Evolutionary conservation across 2,888 invertebrate genomes (phyloP), one percentile per base, ranked within the genome.

Genomic region (Drosophila mimetica): DNA sequence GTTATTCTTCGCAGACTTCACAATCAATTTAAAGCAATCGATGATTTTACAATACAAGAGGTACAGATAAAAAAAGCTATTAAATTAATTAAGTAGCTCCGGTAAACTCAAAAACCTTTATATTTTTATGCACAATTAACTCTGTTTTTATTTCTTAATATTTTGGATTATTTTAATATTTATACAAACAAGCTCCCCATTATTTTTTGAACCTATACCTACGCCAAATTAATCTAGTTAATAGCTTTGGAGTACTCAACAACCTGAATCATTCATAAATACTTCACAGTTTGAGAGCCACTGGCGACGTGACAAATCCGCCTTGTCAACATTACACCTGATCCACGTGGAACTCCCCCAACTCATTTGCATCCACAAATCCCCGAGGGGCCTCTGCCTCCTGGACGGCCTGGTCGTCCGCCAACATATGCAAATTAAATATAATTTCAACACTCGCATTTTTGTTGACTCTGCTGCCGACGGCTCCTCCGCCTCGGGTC

Each of bases 381-480:
- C 53, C 34, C 63, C 16, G 20, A 37, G 53, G 48, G 52, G 47
- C 18, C 39, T 28, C 16, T 50, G 47, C 18, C 39, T 28, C 16
- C 30, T 52, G 52, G 28, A 34, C 54, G 42, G 51, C 53, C 48
- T 32, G 42, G 42, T 47, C 53, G 52, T 69, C 74, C 52, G 50
- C 67, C 52, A 76, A 65, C 83, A 79, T 76, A 87, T 86, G 88
- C 88, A 84, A 84, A 86, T 84, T 79, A 80, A 83, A 83, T 85
- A 83, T 80, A 86, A 88, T 79, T 84, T 84, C 88, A 88, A 80
- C 88, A 88, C 84, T 84, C 86, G 77, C 66, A 79, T 76, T 88
- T 74, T 72, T 69, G 77, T 79, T 77, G 76, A 71, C 65, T 66
- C 58, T 30, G 57, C 44, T 57, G 54, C 25, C 47, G 67, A 46